phyloP scores from a whole-genome alignment of 1,140 invertebrate species.

The Scaptomyza montana region DNA sequence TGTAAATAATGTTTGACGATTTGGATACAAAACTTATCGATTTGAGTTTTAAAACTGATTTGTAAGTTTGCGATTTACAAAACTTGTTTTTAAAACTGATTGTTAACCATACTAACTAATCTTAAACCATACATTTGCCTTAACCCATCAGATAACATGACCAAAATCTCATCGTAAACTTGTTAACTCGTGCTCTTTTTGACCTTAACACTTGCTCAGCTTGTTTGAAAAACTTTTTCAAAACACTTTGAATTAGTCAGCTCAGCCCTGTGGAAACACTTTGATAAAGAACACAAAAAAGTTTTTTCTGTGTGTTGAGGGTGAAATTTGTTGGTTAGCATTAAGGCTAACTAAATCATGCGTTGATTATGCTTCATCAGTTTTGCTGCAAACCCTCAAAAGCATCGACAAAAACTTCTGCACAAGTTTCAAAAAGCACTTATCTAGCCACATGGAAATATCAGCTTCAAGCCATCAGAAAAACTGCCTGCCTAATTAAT shows the following conservation, averaged over 20 bases:
- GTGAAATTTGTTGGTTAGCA: conserved; percentile 16
- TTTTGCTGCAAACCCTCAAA: neutral
- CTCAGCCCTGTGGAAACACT: conserved; percentile 9
- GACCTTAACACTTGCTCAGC: conserved; percentile 1
- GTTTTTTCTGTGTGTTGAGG: conserved; percentile 3
- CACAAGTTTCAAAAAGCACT: conserved; percentile 31
- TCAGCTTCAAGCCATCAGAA: neutral
- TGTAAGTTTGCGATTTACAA: too few species aligned
- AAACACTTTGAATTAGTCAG: neutral
- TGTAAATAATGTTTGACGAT: too few species aligned
- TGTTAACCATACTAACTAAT: too few species aligned
- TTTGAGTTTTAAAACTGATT: too few species aligned
- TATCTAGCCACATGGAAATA: conserved; percentile 30
- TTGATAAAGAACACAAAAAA: neutral
- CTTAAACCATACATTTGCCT: too few species aligned
- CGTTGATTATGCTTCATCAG: conserved; percentile 35
- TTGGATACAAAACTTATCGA: too few species aligned
- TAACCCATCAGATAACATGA: too few species aligned
- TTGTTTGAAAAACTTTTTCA: neutral
- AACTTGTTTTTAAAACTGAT: too few species aligned
- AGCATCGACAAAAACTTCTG: conserved; percentile 17
- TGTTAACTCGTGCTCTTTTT: conserved; percentile 4
- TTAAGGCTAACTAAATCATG: conserved; percentile 26
- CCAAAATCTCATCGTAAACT: conserved; percentile 1
- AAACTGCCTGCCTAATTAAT: conserved; percentile 14